phyloP scores from a whole-genome alignment of 2,888 invertebrate species.

The Lypha dubia region DNA sequence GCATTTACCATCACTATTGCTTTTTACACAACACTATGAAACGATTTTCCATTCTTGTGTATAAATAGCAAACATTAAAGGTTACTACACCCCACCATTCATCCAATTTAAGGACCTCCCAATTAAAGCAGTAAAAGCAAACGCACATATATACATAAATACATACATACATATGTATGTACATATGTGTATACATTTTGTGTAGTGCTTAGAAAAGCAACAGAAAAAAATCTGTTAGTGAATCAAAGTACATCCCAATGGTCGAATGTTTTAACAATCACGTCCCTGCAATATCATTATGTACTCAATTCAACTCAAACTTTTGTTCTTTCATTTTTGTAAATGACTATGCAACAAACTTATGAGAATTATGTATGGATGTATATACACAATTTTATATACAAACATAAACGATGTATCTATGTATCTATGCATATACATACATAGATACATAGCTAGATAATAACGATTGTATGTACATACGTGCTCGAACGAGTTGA shows the following conservation, averaged over 20 bases:
- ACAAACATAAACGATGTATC: not conserved
- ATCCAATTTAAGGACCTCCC: conserved; percentile 50
- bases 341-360: conserved; percentile 51
- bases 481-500: not conserved
- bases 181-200: not conserved
- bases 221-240: conserved; percentile 75
- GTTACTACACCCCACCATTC: conserved; percentile 6
- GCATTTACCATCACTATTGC: not conserved
- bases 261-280: conserved; percentile 83
- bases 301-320: conserved; percentile 75
- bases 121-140: conserved; percentile 38
- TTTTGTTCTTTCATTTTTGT: conserved; percentile 47
- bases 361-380: conserved; percentile 18
- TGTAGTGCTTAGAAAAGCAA: conserved; percentile 1
- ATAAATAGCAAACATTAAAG: conserved; percentile 6
- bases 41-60: conserved; percentile 24
- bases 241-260: conserved; percentile 83
- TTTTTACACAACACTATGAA: not conserved
- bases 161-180: not conserved
- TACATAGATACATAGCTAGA: not conserved
- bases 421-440: not conserved
- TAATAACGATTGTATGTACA: conserved; percentile 60
- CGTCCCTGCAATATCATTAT: conserved; percentile 83
- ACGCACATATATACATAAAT: not conserved
- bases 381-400: not conserved